These are phyloP conservation scores for Amitus sp. DNA, from an alignment of 2,888 invertebrate genomes.

Conservation along the genomic window DNA sequence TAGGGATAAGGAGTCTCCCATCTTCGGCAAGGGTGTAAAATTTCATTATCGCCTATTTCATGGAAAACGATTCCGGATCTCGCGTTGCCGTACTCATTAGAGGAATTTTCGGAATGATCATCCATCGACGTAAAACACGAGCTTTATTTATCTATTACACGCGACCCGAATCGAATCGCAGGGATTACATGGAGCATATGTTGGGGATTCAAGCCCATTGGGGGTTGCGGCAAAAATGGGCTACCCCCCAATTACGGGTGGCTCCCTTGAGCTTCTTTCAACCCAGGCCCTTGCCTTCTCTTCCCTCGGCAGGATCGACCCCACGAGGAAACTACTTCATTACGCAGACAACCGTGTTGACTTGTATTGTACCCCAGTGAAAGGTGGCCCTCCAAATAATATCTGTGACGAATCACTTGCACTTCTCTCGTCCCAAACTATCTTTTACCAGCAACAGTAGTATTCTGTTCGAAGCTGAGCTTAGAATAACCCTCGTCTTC, in stretches of 20 bases:
- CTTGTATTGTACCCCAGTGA: slow-evolving; percentile 61
- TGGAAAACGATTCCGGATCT: slow-evolving; percentile 22
- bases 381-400: slow-evolving; percentile 59
- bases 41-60: slow-evolving; percentile 15
- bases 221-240: slow-evolving; percentile 59
- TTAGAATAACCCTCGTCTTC: slow-evolving; percentile 26
- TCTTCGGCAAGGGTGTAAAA: too few species aligned
- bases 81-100: slow-evolving; percentile 34
- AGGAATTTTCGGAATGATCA: slow-evolving; percentile 41
- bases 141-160: slow-evolving; percentile 64
- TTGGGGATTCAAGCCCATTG: slow-evolving; percentile 53
- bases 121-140: slow-evolving; percentile 51
- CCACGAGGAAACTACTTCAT: slow-evolving; percentile 63
- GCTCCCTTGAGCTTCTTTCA: slow-evolving; percentile 52
- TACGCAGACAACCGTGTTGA: slow-evolving; percentile 67
- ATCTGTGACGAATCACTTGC: slow-evolving; percentile 65
- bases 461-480: slow-evolving; percentile 12
- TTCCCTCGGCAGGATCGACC: slow-evolving; percentile 47
- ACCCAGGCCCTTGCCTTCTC: slow-evolving; percentile 22
- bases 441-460: slow-evolving; percentile 38
- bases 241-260: slow-evolving; percentile 64
- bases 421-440: slow-evolving; percentile 43
- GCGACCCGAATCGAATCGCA: slow-evolving; percentile 54
- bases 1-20: too few species aligned
- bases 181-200: slow-evolving; percentile 63